A percentile compares a stretch with the other conserved stretches of the same genome.
Evolutionary conservation across 2,888 invertebrate genomes (phyloP).

Genomic region (Amblyjoppa proteus): DNA sequence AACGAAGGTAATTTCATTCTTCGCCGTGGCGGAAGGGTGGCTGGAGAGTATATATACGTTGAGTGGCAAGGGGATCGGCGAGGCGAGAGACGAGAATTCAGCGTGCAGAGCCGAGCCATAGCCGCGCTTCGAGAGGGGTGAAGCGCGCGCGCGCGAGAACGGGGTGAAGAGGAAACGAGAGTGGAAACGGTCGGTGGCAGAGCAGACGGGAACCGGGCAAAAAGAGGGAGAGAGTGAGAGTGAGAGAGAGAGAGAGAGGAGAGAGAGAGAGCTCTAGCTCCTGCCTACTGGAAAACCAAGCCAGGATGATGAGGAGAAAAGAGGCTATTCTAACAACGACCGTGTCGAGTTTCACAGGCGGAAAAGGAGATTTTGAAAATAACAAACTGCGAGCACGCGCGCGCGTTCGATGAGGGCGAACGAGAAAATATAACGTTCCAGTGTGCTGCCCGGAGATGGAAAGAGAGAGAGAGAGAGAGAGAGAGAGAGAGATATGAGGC

Average conservation of each 20-base stretch:
- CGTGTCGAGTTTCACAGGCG: slow-evolving; percentile 80
- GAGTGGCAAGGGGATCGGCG: slow-evolving; percentile 59
- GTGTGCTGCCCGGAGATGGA: neutral
- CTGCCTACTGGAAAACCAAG: slow-evolving; percentile 70
- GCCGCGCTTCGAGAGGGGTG: slow-evolving; percentile 60
- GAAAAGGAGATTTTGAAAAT: slow-evolving; percentile 78
- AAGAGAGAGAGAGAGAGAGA: too few relatives aligned
- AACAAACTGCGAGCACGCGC: slow-evolving; percentile 77
- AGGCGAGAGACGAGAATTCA: slow-evolving; percentile 44
- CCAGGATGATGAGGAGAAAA: slow-evolving; percentile 69
- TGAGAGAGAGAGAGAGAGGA: slow-evolving; percentile 53
- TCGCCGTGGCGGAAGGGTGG: slow-evolving; percentile 77
- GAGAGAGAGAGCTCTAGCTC: slow-evolving; percentile 66
- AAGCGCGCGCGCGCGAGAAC: slow-evolving; percentile 58
- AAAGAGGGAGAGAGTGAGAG: slow-evolving; percentile 59
- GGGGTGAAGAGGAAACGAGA: slow-evolving; percentile 73
- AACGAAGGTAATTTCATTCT: slow-evolving; percentile 85
- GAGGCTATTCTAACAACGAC: slow-evolving; percentile 73
- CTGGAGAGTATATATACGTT: slow-evolving; percentile 64
- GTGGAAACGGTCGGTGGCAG: slow-evolving; percentile 73
- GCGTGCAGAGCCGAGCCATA: neutral
- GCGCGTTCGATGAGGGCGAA: neutral
- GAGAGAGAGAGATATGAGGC: neutral
- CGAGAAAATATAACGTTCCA: slow-evolving; percentile 10
- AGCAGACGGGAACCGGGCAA: slow-evolving; percentile 68